Evolutionary conservation across 2,888 invertebrate genomes (phyloP), one percentile per base, ranked within the genome.

Genomic region (Spisula subtruncata): DNA sequence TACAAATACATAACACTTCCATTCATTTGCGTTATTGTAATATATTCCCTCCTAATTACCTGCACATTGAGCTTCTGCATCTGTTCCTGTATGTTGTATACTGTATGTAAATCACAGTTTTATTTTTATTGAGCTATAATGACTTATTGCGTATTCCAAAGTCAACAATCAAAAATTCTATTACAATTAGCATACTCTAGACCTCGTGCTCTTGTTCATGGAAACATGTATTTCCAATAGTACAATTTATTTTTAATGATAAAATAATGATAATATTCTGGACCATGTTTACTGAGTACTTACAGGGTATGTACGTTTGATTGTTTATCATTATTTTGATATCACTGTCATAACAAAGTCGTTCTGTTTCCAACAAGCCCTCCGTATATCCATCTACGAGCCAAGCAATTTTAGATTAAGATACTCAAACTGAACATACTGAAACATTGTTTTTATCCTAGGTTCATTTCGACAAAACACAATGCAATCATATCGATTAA

Each of bases 111-210:
- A 66, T 66, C 60, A 66, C 25, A 51, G 60, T 66, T 66, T 66
- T 66, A 66, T 66, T 66, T 66, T 66, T 66, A 66, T 66, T 66
- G 60, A 66, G n/a, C 20, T n/a, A 66, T 66, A 66, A 66, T 66
- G 25, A 66, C 25, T 20, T 66, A 66, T 66, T 66, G 25, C 60
- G 25, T 66, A 66, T 66, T 66, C 25, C 25, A 25, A n/a, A 25
- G 5, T 25, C 60, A 66, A 5, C 8, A 2, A 5, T 5, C 41
- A 5, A 8, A 5, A 41, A 41, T 25, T 25, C 25, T 51, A 51
- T 10, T 25, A 6, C 25, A 25, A 66, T 66, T n/a, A 66, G 10
- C 60, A 6, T 66, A 5, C 0, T 66, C 10, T 66, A 6, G 25
- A n/a, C 60, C 60, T 66, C 60, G n/a, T 25, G 60, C 60, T 10